A percentile compares a stretch with the other conserved stretches of the same genome.
Evolutionary conservation across 2,888 invertebrate species (phyloP).

Genomic region (Pemphredon lugubris): DNA sequence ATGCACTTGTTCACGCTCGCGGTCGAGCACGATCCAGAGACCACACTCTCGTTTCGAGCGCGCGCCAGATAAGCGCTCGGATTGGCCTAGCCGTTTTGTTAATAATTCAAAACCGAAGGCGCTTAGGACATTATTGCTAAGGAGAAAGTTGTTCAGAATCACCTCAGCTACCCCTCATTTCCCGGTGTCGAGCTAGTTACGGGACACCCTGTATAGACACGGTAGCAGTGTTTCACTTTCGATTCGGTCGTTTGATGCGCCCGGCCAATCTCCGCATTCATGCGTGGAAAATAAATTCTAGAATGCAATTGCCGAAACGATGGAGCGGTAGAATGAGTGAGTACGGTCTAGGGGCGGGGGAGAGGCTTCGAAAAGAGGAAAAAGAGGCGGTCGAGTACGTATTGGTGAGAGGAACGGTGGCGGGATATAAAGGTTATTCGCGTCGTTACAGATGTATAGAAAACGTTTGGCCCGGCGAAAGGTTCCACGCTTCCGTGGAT

Average conservation of each 20-base stretch:
- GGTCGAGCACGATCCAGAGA: no score
- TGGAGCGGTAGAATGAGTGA: conserved; percentile 27
- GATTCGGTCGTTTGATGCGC: conserved; percentile 44
- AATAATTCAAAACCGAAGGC: no score
- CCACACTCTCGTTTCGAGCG: no score
- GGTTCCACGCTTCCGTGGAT: conserved; percentile 46
- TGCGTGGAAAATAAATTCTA: conserved; percentile 64
- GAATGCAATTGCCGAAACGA: conserved; percentile 57
- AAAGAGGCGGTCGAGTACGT: conserved; percentile 29
- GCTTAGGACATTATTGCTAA: no score
- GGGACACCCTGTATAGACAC: neutral
- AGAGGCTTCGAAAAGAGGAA: conserved; percentile 29
- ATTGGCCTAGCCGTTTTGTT: no score
- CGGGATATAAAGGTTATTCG: conserved; percentile 62
- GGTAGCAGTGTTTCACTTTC: conserved; percentile 17
- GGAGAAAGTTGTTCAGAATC: no score
- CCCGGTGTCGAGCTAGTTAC: no score
- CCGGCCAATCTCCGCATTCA: conserved; percentile 40
- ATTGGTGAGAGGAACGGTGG: conserved; percentile 15
- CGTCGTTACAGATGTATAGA: conserved; percentile 68
- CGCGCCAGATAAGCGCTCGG: no score
- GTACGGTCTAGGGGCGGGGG: neutral
- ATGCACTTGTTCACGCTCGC: no score
- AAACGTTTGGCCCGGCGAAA: conserved; percentile 56
- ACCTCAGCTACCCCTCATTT: no score